Evolutionary conservation across 2,113 vertebrate genomes (phyloP).

Genomic region (Macrotis lagotis): DNA sequence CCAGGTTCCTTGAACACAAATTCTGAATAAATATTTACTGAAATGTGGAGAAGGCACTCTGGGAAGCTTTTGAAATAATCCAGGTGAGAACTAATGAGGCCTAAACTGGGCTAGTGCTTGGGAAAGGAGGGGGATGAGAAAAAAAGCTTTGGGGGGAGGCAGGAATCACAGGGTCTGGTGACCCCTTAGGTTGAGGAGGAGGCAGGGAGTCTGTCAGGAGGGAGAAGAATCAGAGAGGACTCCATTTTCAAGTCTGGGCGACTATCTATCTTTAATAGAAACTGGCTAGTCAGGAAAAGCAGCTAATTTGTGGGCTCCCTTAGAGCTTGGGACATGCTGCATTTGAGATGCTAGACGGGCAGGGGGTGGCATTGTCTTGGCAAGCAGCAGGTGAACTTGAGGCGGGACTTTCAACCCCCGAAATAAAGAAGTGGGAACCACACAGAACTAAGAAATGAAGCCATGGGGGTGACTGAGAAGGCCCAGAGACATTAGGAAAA

Average conservation of each 20-base stretch:
- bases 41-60: background rate
- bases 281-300: background rate
- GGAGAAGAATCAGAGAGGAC: background rate
- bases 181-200: background rate
- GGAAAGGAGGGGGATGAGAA: background rate
- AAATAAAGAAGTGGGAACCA: background rate
- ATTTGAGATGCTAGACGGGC: background rate
- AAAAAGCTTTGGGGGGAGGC: background rate
- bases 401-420: background rate
- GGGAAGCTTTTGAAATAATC: background rate
- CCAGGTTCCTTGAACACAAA: slow-evolving; percentile 3
- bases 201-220: background rate
- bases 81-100: background rate
- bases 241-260: background rate
- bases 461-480: background rate
- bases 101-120: background rate
- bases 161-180: background rate
- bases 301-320: background rate
- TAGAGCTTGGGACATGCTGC: background rate
- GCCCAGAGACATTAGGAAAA: background rate
- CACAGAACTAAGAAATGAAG: background rate
- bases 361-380: background rate
- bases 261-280: background rate
- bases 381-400: background rate
- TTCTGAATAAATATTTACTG: background rate